Conservation (phyloP, 2,888 invertebrate genomes). For the Tipula vernalis region DNA sequence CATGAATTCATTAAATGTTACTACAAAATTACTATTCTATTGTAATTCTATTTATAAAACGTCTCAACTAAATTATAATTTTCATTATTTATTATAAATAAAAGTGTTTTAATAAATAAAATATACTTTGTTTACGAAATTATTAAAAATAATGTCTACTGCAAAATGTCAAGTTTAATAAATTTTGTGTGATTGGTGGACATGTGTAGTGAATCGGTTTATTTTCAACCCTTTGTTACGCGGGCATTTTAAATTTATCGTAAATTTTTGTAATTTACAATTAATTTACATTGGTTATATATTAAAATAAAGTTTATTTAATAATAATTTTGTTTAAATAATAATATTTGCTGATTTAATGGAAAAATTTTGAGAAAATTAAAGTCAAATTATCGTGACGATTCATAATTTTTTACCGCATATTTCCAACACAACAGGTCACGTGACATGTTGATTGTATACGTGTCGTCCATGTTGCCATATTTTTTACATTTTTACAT, state of each 20-base stretch:
- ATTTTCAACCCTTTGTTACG: background rate
- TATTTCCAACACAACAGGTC: constrained; percentile 14
- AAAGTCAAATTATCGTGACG: background rate
- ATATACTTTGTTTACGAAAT: background rate
- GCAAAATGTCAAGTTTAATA: background rate
- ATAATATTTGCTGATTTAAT: background rate
- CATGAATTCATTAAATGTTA: background rate
- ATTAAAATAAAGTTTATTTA: background rate
- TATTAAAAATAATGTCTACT: background rate
- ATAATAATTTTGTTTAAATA: background rate
- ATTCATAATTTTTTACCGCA: constrained; percentile 6
- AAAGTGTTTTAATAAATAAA: background rate
- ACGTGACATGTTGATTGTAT: constrained; percentile 14
- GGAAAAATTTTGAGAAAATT: background rate
- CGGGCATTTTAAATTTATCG: background rate
- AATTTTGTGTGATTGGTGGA: background rate
- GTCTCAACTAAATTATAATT: background rate
- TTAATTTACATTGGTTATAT: background rate
- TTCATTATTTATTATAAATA: background rate
- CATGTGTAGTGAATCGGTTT: background rate
- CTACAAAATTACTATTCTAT: background rate
- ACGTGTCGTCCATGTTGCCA: constrained; percentile 14
- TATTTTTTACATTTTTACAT: background rate
- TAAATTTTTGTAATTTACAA: background rate
- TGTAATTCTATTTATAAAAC: background rate